Percentiles rank a stretch among this genome's conserved stretches.
phyloP scores from a whole-genome alignment of 2,797 vertebrate species.

The Pseudomugil tenellus region DNA sequence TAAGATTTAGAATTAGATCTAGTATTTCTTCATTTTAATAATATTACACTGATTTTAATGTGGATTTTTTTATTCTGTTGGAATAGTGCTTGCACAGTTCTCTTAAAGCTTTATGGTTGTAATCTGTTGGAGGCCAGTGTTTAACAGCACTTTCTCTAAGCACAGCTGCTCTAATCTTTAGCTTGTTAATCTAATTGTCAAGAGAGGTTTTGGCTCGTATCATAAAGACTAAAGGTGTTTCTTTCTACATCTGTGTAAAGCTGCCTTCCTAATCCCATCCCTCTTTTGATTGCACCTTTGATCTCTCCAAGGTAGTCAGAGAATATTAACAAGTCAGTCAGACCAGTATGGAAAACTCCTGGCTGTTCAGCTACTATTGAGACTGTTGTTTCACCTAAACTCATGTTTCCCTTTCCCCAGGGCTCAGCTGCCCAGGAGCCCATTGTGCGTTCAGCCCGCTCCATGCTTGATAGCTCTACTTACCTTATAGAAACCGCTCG shows the following conservation, averaged over 20 bases:
- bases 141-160: slow-evolving; percentile 65
- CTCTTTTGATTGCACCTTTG: slow-evolving; percentile 68
- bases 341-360: slow-evolving; percentile 27
- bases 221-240: slow-evolving; percentile 76
- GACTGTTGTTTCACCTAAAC: slow-evolving; percentile 44
- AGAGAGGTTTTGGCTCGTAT: slow-evolving; percentile 68
- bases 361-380: slow-evolving; percentile 37
- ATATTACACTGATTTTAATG: slow-evolving; percentile 43
- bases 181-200: slow-evolving; percentile 78
- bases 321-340: slow-evolving; percentile 65
- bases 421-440: slow-evolving; percentile 95
- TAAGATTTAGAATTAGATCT: slow-evolving; percentile 36
- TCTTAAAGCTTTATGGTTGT: slow-evolving; percentile 75
- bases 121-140: slow-evolving; percentile 76
- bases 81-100: slow-evolving; percentile 47
- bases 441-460: slow-evolving; percentile 91
- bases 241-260: slow-evolving; percentile 64
- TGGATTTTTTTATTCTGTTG: slow-evolving; percentile 67
- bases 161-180: slow-evolving; percentile 75
- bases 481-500: slow-evolving; percentile 93
- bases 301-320: slow-evolving; percentile 63
- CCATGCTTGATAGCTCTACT: slow-evolving; percentile 96
- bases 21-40: slow-evolving; percentile 50
- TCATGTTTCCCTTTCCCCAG: slow-evolving; percentile 72
- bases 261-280: slow-evolving; percentile 71